Evolutionary conservation across 2,113 vertebrate genomes (phyloP), one percentile per base, ranked within the genome.

Genomic region (Rhinoderma darwinii): DNA sequence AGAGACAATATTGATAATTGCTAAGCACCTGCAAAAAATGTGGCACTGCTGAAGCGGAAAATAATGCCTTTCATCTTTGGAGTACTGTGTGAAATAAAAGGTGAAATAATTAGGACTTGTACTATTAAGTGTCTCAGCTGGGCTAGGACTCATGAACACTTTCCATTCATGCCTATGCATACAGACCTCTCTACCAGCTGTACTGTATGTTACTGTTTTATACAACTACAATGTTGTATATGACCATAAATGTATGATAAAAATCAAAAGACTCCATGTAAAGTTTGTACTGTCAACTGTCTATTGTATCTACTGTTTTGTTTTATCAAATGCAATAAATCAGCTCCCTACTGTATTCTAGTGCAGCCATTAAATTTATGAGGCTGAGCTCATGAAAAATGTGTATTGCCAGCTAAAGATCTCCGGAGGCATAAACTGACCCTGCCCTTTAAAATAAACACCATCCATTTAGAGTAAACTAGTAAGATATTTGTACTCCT

Each of bases 1-100:
- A 43, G 78, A 81, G 54, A 61, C 54, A 81, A 63, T 61, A 81
- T 39, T 81, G 78, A 81, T 81, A 81, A 81, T 81, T 81, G 63
- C 35, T 27, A 63, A 81, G 50, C 54, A 61, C 54, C 78, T 56
- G 78, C 78, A 63, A 39, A 79, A n/a, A 81, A 22, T 41, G 22
- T 61, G 12, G 32, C 22, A 37, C 79, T 66, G 56, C 20, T 44
- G 79, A 43, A 63, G 78, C 78, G 41, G 56, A 63, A 78, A 81
- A 63, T 81, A 81, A 81, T 54, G 37, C 43, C 5, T 6, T 59
- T 43, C 78, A 41, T 61, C 22, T 32, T n/a, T 43, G 20, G 11
- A 39, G 77, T 80, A 59, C 20, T 80, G 51, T 80, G 51, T 56
- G 5, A 56, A n/a, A 59, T 56, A 39, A 80, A 80, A n/a, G 51